Evolutionary conservation across 2,797 vertebrate genomes (phyloP).

Genomic region (Gallinago stenura): DNA sequence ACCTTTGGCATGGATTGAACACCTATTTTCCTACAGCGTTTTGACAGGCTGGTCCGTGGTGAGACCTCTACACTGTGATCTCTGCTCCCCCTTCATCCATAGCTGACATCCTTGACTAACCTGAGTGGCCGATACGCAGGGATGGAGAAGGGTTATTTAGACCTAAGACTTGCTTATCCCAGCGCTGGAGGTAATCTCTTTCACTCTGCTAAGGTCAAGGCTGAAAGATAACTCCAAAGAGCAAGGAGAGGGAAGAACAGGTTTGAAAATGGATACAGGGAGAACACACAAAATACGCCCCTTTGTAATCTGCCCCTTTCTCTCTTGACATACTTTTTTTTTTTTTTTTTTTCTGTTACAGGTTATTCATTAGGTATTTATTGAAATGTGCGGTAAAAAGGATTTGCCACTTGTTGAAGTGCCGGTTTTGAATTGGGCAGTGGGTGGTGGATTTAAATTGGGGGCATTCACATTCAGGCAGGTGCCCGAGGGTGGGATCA

Average conservation of each 20-base stretch:
- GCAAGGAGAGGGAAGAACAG: not conserved
- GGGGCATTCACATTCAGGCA: not conserved
- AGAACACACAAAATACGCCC: not conserved
- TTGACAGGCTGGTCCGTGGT: not conserved
- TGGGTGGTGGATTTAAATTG: slow-evolving; percentile 3
- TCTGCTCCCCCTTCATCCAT: not conserved
- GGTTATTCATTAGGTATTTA: not conserved
- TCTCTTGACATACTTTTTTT: not conserved
- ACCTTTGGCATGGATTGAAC: not conserved
- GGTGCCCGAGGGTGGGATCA: not conserved
- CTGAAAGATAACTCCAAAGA: slow-evolving; percentile 7
- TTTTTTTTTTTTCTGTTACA: not conserved
- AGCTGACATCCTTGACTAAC: not conserved
- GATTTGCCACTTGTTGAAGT: not conserved
- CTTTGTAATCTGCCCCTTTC: not conserved
- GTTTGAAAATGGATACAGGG: not conserved
- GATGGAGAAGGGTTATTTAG: not conserved
- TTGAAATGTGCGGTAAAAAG: not conserved
- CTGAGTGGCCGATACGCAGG: not conserved
- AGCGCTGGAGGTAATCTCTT: not conserved
- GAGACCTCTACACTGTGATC: not conserved
- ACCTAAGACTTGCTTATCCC: not conserved
- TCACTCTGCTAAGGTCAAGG: not conserved
- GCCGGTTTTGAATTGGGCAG: not conserved
- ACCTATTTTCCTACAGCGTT: not conserved